A percentile compares a stretch with the other conserved stretches of the same genome.
Conservation (phyloP, 1,140 invertebrate genomes). For the Grapholita molesta region DNA sequence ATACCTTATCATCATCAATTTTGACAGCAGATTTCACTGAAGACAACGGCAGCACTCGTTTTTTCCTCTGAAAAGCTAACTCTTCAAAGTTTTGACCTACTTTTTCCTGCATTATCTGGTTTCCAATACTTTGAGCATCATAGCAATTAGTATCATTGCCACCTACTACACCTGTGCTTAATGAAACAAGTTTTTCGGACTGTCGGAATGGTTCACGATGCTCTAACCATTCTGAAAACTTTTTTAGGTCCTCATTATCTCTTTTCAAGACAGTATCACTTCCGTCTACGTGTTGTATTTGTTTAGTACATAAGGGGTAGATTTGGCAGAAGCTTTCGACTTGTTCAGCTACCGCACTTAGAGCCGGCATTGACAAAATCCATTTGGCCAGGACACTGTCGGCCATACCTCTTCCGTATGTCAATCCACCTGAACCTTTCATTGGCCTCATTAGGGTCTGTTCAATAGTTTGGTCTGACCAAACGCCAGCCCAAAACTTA, state of each 20-base stretch:
- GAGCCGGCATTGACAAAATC: neutral
- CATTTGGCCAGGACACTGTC: neutral
- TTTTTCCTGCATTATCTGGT: too few species aligned
- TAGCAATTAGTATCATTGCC: too few species aligned
- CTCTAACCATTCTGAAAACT: too few species aligned
- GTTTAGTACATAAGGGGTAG: neutral
- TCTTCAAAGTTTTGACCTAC: too few species aligned
- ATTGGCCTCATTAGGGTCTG: conserved; percentile 40
- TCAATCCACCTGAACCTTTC: neutral
- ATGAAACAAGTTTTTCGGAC: too few species aligned
- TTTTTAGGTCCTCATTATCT: neutral
- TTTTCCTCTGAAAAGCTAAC: too few species aligned
- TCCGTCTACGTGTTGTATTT: neutral
- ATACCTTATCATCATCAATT: neutral
- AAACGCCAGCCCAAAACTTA: conserved; percentile 65
- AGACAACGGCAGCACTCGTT: too few species aligned
- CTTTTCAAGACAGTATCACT: neutral
- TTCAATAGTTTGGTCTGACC: conserved; percentile 57
- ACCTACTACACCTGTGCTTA: too few species aligned
- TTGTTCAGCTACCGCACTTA: neutral
- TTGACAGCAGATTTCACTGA: too few species aligned
- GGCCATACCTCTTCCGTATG: neutral
- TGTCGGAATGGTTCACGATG: too few species aligned
- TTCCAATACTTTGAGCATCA: too few species aligned
- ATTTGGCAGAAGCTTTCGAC: neutral